Conservation (phyloP, 2,797 vertebrate species). For the Pelodytes ibericus region DNA sequence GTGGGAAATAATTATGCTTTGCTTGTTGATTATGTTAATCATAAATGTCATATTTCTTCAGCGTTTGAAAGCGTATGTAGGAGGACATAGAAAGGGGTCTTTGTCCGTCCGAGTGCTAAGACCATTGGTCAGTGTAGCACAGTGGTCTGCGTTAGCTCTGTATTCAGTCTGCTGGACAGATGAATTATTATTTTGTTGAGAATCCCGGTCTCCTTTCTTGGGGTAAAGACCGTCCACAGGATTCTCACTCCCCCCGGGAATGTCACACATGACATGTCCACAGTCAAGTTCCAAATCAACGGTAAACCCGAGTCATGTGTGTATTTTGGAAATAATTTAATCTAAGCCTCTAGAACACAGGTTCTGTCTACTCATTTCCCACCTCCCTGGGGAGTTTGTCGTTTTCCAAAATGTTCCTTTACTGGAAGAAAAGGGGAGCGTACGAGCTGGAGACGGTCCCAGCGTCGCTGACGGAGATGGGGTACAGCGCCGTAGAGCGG, state of each 20-base stretch:
- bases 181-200: conserved; percentile 75
- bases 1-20: conserved; percentile 62
- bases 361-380: not conserved
- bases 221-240: conserved; percentile 47
- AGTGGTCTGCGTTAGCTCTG: conserved; percentile 73
- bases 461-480: conserved; percentile 62
- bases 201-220: conserved; percentile 54
- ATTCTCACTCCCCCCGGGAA: conserved; percentile 27
- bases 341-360: not conserved
- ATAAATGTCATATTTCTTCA: conserved; percentile 68
- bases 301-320: not conserved
- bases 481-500: conserved; percentile 71
- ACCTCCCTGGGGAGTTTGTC: not conserved
- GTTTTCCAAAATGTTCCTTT: conserved; percentile 82
- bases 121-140: conserved; percentile 77
- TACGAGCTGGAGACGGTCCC: conserved; percentile 88
- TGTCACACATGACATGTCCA: conserved; percentile 22
- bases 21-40: conserved; percentile 61
- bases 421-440: conserved; percentile 89
- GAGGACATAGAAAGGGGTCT: conserved; percentile 91
- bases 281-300: not conserved
- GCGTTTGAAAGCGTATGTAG: conserved; percentile 83
- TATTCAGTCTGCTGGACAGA: conserved; percentile 76
- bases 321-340: not conserved
- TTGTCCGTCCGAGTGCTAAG: conserved; percentile 82